Percentiles rank a stretch among this genome's conserved stretches.
Evolutionary conservation across 2,797 vertebrate species (phyloP).

Genomic region (Menidia menidia): DNA sequence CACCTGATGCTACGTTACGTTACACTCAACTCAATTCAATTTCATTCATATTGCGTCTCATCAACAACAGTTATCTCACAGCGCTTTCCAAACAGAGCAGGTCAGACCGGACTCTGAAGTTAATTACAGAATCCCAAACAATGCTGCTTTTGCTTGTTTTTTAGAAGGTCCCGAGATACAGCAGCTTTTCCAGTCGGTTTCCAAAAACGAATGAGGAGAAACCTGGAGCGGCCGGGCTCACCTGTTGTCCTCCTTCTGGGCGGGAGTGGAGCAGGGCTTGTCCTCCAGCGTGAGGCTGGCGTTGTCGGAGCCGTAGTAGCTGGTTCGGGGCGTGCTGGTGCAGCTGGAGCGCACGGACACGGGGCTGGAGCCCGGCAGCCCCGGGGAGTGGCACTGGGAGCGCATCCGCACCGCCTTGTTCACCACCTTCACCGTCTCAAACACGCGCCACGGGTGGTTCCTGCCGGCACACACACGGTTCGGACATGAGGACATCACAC

Average conservation of each 20-base stretch:
- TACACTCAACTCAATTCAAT: no score
- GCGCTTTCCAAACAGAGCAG: no score
- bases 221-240: constrained; percentile 33
- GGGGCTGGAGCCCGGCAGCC: constrained; percentile 78
- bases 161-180: neutral
- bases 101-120: no score
- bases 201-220: neutral
- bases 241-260: constrained; percentile 69
- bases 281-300: constrained; percentile 79
- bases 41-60: no score
- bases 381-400: constrained; percentile 83
- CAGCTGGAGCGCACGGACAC: constrained; percentile 77
- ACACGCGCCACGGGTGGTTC: constrained; percentile 85
- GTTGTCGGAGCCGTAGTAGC: constrained; percentile 78
- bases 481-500: neutral
- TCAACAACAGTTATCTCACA: no score
- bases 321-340: constrained; percentile 81
- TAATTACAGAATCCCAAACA: no score
- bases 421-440: constrained; percentile 86
- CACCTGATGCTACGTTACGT: no score
- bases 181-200: neutral
- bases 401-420: constrained; percentile 82
- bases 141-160: neutral
- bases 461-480: constrained; percentile 50
- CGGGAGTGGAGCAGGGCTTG: constrained; percentile 44